Conservation (phyloP, 2,888 invertebrate species). For the Trichopoda pennipes region DNA sequence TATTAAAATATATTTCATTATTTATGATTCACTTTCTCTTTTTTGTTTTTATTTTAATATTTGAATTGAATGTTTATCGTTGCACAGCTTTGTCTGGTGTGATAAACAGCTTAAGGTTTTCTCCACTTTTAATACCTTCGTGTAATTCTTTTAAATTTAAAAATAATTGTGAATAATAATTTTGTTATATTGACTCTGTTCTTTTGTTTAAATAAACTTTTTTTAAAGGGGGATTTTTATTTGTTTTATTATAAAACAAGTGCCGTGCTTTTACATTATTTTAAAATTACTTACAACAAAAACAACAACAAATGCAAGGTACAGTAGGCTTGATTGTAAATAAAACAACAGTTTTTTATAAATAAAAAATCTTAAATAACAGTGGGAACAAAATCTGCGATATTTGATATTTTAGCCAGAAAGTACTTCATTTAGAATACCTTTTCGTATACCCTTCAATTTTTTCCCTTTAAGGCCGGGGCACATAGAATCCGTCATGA, state of each 20-base stretch:
- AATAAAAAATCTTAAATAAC: no score
- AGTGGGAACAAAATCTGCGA: no score
- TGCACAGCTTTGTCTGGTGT: neutral
- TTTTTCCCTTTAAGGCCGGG: no score
- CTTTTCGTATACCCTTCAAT: no score
- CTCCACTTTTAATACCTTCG: neutral
- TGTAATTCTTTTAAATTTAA: neutral
- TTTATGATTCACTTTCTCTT: neutral
- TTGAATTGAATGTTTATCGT: neutral
- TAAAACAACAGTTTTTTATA: neutral
- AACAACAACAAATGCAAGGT: no score
- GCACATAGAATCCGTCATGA: no score
- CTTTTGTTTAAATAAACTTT: neutral
- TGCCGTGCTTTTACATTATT: neutral
- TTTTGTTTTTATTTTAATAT: neutral
- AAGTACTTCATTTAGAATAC: no score
- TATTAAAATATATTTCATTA: slow-evolving; percentile 8
- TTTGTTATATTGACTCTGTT: neutral
- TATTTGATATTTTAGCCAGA: no score
- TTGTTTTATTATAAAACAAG: neutral
- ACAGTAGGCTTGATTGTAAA: neutral
- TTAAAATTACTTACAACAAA: neutral
- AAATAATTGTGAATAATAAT: neutral
- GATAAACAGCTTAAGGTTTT: neutral
- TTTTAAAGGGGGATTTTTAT: neutral